These are phyloP conservation scores for Lerema accius DNA, from an alignment of 1,140 invertebrate genomes.

Conservation along the genomic window DNA sequence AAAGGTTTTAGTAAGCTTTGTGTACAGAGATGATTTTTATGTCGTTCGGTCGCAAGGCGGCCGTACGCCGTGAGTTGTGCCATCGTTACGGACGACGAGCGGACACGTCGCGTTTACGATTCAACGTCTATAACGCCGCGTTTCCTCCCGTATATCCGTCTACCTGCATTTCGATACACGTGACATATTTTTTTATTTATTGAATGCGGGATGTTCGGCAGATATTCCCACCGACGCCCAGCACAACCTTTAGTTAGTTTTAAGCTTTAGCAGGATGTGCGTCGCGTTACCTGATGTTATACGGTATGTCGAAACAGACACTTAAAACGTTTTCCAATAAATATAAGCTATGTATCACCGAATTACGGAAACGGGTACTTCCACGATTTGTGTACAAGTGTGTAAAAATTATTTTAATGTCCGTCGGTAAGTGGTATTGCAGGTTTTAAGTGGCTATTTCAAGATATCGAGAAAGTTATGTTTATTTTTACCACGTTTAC, in stretches of 20 bases:
- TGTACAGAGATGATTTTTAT: conserved; percentile 62
- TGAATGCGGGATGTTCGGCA: conserved; percentile 63
- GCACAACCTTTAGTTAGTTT: conserved; percentile 65
- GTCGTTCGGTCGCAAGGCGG: conserved; percentile 62
- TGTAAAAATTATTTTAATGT: conserved; percentile 22
- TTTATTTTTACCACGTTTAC: conserved; percentile 66
- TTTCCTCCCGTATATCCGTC: conserved; percentile 37
- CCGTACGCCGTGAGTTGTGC: conserved; percentile 59
- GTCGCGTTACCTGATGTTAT: conserved; percentile 75
- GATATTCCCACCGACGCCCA: conserved; percentile 72
- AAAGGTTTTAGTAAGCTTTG: conserved; percentile 65
- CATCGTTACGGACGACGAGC: conserved; percentile 51
- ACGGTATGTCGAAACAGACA: conserved; percentile 41
- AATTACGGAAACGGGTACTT: not conserved
- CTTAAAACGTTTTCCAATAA: conserved; percentile 7
- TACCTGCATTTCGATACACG: conserved; percentile 64
- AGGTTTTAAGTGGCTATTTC: conserved; percentile 44
- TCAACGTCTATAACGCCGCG: conserved; percentile 19
- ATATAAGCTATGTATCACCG: not conserved
- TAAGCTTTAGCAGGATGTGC: conserved; percentile 70
- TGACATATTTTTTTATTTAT: conserved; percentile 70
- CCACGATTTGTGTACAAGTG: not conserved
- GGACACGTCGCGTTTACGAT: conserved; percentile 7
- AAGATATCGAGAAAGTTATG: conserved; percentile 46
- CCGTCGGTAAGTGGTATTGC: conserved; percentile 34